These are phyloP conservation scores for Heliothis subflexa DNA, from an alignment of 1,140 invertebrate species.

Conservation along the genomic window DNA sequence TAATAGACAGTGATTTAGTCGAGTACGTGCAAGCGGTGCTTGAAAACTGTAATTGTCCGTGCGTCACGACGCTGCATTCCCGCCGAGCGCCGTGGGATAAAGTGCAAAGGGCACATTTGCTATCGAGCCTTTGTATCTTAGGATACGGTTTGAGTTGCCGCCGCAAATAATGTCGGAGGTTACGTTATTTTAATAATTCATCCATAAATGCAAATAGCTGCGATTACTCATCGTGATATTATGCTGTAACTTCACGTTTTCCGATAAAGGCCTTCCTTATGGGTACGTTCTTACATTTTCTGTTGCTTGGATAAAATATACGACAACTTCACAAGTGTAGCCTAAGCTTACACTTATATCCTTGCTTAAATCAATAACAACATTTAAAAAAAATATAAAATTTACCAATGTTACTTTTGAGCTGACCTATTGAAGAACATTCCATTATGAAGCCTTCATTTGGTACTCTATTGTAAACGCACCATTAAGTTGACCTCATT, in stretches of 20 bases:
- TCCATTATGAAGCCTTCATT: neutral
- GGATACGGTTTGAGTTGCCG: conserved; percentile 54
- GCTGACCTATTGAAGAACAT: neutral
- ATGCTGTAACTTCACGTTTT: neutral
- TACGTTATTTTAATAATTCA: conserved; percentile 39
- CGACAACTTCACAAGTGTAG: conserved; percentile 4
- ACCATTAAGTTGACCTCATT: neutral
- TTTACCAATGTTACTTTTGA: too few relatives aligned
- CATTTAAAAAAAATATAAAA: neutral
- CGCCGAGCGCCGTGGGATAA: conserved; percentile 61
- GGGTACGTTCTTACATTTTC: conserved; percentile 30
- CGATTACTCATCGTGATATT: conserved; percentile 47
- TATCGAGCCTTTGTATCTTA: conserved; percentile 61
- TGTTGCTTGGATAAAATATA: conserved; percentile 1
- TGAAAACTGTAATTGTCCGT: conserved; percentile 62
- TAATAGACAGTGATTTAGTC: conserved; percentile 58
- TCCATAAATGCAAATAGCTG: conserved; percentile 41
- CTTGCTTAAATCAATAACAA: neutral
- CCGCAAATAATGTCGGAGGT: conserved; percentile 49
- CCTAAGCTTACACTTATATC: neutral
- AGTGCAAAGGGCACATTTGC: conserved; percentile 65
- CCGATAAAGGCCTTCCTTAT: conserved; percentile 12
- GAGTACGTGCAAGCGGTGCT: conserved; percentile 49
- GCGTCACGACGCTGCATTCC: conserved; percentile 60
- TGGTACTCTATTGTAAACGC: neutral